Percentiles rank a stretch among this genome's conserved stretches.
Conservation (phyloP, 2,113 vertebrate genomes). For the Galemys pyrenaicus region DNA sequence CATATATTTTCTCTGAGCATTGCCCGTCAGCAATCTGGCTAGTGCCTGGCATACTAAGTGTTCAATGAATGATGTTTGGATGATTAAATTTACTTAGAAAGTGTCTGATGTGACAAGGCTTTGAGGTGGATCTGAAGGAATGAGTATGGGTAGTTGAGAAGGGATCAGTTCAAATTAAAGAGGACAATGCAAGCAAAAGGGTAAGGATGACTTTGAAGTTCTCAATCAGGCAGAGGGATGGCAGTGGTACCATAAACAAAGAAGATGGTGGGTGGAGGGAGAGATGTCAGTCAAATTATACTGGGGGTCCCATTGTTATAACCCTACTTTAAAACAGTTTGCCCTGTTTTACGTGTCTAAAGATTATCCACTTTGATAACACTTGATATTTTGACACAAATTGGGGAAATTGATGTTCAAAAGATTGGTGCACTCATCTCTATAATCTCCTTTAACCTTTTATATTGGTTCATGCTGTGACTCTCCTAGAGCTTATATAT, state of each 20-base stretch:
- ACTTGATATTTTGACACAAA: background rate
- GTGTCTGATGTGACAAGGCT: background rate
- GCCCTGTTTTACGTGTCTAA: background rate
- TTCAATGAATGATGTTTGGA: background rate
- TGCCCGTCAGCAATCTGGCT: background rate
- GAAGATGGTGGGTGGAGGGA: background rate
- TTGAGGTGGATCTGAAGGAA: background rate
- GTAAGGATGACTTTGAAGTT: background rate
- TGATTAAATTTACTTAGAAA: background rate
- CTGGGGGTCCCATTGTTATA: background rate
- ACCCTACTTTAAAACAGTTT: background rate
- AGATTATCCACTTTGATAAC: constrained; percentile 8
- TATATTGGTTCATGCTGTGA: background rate
- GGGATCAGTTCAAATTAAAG: background rate
- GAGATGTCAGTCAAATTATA: background rate
- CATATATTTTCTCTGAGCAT: background rate
- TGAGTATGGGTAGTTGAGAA: background rate
- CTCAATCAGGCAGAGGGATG: background rate
- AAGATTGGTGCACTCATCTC: background rate
- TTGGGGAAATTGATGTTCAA: background rate
- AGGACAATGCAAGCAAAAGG: background rate
- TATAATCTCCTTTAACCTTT: no score
- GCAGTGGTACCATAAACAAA: background rate
- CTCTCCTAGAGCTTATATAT: background rate
- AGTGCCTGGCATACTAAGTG: background rate